These are phyloP conservation scores for Caenorhabditis wallacei DNA, from an alignment of 2,888 invertebrate genomes.

Conservation along the genomic window DNA sequence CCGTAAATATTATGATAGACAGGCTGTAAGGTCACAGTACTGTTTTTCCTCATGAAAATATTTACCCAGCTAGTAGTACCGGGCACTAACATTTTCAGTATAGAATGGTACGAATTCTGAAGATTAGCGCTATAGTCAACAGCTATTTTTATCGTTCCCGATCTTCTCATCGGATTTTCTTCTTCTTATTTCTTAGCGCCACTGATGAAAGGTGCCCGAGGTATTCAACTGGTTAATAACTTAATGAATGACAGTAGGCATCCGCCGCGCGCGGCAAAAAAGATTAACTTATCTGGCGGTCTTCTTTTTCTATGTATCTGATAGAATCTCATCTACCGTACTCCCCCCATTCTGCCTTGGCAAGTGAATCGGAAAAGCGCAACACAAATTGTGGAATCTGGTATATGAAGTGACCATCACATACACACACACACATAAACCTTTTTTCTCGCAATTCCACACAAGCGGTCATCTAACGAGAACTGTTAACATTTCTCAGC, in stretches of 20 bases:
- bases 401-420: constrained; percentile 34
- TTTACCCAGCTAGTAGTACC: constrained; percentile 24
- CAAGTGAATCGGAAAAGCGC: constrained; percentile 1
- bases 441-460: constrained; percentile 30
- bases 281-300: constrained; percentile 60
- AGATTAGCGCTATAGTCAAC: background rate
- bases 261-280: constrained; percentile 59
- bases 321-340: constrained; percentile 50
- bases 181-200: constrained; percentile 14
- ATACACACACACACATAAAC: background rate
- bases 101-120: background rate
- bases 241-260: constrained; percentile 64
- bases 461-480: constrained; percentile 58
- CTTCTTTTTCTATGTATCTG: background rate
- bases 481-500: constrained; percentile 63
- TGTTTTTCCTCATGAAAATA: constrained; percentile 18
- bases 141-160: background rate
- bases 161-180: constrained; percentile 32
- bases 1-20: constrained; percentile 36
- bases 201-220: constrained; percentile 54
- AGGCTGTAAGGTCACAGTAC: constrained; percentile 16
- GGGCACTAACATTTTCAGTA: background rate
- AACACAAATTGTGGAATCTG: constrained; percentile 22
- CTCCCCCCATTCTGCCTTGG: constrained; percentile 29
- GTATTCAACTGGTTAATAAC: constrained; percentile 68